These are phyloP conservation scores for Pelmatolapia mariae DNA, from an alignment of 2,113 vertebrate genomes.

Conservation along the genomic window DNA sequence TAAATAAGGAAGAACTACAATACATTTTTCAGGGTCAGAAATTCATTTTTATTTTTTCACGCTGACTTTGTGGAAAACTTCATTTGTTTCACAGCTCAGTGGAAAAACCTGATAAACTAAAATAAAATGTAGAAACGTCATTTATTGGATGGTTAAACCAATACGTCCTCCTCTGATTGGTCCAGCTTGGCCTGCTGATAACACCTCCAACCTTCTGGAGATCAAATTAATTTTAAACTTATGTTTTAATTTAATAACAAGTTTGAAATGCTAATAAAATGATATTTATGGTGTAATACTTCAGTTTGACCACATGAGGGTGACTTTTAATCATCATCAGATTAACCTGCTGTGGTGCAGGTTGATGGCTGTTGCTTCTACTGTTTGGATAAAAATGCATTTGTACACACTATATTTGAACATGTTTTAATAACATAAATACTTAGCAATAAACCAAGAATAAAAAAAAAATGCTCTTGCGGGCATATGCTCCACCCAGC, in stretches of 20 bases:
- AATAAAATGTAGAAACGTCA: background rate
- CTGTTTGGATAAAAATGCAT: background rate
- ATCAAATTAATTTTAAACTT: background rate
- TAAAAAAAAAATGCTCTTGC: background rate
- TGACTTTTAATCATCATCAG: background rate
- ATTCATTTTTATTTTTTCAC: background rate
- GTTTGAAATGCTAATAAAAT: background rate
- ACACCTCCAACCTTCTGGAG: background rate
- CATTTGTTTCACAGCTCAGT: background rate
- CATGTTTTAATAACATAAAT: background rate
- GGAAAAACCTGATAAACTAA: background rate
- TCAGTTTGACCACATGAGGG: background rate
- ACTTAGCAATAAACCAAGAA: background rate
- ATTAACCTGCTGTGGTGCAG: background rate
- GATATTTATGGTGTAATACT: background rate
- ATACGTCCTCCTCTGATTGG: background rate
- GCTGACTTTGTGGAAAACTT: rapidly evolving
- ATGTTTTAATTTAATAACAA: background rate
- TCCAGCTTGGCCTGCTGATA: background rate
- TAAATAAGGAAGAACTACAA: background rate
- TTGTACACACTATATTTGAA: background rate
- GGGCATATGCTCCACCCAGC: too few species aligned
- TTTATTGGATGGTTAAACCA: background rate
- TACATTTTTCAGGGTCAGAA: rapidly evolving
- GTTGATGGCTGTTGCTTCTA: background rate